Evolutionary conservation across 2,113 vertebrate genomes (phyloP).

Genomic region (Theristicus caerulescens): DNA sequence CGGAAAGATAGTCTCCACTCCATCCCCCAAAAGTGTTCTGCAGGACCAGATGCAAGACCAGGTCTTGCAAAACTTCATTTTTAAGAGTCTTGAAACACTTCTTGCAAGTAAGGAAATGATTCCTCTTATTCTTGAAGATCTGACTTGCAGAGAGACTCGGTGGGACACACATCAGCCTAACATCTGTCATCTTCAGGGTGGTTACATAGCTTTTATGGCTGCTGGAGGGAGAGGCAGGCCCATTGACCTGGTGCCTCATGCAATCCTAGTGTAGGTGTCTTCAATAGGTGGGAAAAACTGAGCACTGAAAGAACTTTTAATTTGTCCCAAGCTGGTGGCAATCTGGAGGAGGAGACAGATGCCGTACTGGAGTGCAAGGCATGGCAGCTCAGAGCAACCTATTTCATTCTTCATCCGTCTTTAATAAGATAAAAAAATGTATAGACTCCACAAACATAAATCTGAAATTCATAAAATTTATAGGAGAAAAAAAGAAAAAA

Average conservation of each 20-base stretch:
- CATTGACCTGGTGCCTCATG: background rate
- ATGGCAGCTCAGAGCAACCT: background rate
- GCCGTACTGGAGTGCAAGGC: background rate
- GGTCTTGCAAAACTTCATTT: background rate
- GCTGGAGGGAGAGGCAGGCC: background rate
- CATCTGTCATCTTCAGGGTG: background rate
- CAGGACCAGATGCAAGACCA: background rate
- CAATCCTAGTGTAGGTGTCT: background rate
- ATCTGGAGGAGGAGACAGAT: background rate
- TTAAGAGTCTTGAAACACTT: background rate
- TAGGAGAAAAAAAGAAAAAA: background rate
- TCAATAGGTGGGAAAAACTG: background rate
- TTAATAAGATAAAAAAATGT: background rate
- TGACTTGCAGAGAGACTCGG: background rate
- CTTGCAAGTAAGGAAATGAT: background rate
- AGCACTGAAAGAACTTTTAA: background rate
- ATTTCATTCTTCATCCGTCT: background rate
- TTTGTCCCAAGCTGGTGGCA: background rate
- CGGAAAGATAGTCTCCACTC: background rate
- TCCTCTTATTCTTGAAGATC: background rate
- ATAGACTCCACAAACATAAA: background rate
- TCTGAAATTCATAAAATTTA: background rate
- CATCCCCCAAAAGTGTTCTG: background rate
- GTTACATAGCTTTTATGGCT: background rate
- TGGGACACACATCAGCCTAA: background rate